These are phyloP conservation scores for Papilio helenus DNA, from an alignment of 1,140 invertebrate genomes.

Conservation along the genomic window DNA sequence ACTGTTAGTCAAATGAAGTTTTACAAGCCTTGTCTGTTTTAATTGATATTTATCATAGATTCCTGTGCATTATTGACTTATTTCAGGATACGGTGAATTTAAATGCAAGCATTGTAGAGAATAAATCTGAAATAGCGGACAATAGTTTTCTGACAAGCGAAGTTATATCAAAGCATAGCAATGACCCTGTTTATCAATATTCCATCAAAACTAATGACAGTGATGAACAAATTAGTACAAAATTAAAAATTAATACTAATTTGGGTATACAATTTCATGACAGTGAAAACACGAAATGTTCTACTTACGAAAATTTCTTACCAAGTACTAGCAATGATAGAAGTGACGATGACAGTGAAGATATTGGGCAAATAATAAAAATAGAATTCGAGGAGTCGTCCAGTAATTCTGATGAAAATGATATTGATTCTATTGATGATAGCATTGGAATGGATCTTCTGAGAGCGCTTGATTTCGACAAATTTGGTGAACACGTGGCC, in stretches of 20 bases:
- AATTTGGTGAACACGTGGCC: conserved; percentile 50
- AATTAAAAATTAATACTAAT: background rate
- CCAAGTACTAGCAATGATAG: background rate
- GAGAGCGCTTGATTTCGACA: conserved; percentile 41
- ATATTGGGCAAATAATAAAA: background rate
- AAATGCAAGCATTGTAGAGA: background rate
- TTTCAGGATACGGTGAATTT: background rate
- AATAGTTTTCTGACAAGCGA: background rate
- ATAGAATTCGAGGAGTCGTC: background rate
- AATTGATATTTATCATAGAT: background rate
- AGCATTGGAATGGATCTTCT: background rate
- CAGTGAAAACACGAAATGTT: background rate
- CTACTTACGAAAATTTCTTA: background rate
- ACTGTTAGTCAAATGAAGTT: too few relatives aligned
- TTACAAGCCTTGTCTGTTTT: too few relatives aligned
- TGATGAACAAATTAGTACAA: background rate
- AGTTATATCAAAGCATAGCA: background rate
- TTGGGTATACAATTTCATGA: background rate
- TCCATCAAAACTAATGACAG: background rate
- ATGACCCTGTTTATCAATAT: background rate
- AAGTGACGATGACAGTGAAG: background rate
- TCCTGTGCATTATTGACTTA: background rate
- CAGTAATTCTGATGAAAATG: background rate
- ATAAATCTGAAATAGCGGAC: background rate
- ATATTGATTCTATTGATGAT: background rate